phyloP scores from a whole-genome alignment of 2,888 invertebrate species.

The Caenorhabditis panamensis region DNA sequence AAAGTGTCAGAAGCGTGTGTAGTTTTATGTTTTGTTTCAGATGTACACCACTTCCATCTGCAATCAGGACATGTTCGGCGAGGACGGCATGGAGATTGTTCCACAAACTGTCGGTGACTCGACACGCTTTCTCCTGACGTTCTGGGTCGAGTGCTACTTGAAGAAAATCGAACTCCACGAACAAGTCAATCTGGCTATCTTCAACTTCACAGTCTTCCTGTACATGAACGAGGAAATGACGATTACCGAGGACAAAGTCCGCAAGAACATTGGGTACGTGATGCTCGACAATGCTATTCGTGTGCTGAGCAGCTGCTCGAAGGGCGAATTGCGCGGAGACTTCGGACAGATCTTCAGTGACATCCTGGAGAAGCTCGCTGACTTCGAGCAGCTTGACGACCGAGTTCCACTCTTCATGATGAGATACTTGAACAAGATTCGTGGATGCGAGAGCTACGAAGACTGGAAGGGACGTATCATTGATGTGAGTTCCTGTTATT shows the following conservation, averaged over 20 bases:
- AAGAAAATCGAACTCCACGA: conserved; percentile 17
- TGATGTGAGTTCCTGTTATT: conserved; percentile 12
- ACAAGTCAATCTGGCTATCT: conserved; percentile 26
- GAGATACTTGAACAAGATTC: conserved; percentile 20
- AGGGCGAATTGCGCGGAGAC: conserved; percentile 14
- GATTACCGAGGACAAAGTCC: conserved; percentile 14
- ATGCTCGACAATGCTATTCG: not conserved
- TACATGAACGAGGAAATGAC: conserved; percentile 32
- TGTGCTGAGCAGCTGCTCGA: not conserved
- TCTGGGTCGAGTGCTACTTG: conserved; percentile 34
- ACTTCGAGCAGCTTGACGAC: conserved; percentile 29
- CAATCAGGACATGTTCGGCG: conserved; percentile 34
- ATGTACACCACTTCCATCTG: conserved; percentile 42
- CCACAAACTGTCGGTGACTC: conserved; percentile 39
- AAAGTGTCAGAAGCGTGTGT: too few relatives aligned
- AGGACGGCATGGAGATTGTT: conserved; percentile 17
- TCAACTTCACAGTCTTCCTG: conserved; percentile 31
- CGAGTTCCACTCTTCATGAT: conserved; percentile 28
- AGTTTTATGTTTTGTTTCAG: conserved; percentile 11
- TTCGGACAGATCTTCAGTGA: conserved; percentile 17
- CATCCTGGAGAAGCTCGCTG: conserved; percentile 19
- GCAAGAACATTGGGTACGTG: conserved; percentile 17
- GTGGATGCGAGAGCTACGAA: conserved; percentile 6
- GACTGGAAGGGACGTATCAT: conserved; percentile 31
- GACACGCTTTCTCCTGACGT: conserved; percentile 18